Percentiles rank a stretch among this genome's conserved stretches.
Conservation (phyloP, 2,113 vertebrate species). For the Pipra filicauda region DNA sequence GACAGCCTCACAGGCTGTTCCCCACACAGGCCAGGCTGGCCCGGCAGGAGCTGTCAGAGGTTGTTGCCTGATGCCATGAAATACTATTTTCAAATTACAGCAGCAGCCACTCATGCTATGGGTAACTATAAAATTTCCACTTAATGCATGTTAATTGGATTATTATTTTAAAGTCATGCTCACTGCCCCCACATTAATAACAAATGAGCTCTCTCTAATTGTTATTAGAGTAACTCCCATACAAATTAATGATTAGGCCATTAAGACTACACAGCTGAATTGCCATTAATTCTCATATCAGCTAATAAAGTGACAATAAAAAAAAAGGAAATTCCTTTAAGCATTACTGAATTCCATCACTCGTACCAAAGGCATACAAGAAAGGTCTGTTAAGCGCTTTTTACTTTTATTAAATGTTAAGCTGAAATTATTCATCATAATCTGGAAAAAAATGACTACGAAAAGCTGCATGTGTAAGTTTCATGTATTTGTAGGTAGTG, state of each 20-base stretch:
- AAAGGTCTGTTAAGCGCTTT: background rate
- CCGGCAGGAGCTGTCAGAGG: background rate
- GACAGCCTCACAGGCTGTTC: background rate
- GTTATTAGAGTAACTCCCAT: conserved; percentile 43
- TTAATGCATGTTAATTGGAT: conserved; percentile 39
- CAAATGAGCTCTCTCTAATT: conserved; percentile 27
- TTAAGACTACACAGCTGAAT: background rate
- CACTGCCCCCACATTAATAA: conserved; percentile 9
- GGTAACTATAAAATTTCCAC: background rate
- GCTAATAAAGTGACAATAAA: background rate
- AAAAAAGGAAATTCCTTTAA: conserved; percentile 13
- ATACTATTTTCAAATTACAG: background rate
- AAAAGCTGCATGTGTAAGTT: background rate
- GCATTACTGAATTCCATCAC: background rate
- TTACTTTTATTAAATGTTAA: background rate
- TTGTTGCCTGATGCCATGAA: background rate
- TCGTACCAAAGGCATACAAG: background rate
- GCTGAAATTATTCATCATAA: background rate
- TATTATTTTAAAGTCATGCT: conserved; percentile 55
- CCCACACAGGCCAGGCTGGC: background rate
- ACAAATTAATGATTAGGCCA: conserved; percentile 41
- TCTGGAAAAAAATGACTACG: background rate
- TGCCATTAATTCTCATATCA: conserved; percentile 26
- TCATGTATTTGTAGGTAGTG: background rate
- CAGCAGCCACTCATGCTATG: background rate